Conservation (phyloP, 2,113 vertebrate genomes). For the Solea senegalensis region DNA sequence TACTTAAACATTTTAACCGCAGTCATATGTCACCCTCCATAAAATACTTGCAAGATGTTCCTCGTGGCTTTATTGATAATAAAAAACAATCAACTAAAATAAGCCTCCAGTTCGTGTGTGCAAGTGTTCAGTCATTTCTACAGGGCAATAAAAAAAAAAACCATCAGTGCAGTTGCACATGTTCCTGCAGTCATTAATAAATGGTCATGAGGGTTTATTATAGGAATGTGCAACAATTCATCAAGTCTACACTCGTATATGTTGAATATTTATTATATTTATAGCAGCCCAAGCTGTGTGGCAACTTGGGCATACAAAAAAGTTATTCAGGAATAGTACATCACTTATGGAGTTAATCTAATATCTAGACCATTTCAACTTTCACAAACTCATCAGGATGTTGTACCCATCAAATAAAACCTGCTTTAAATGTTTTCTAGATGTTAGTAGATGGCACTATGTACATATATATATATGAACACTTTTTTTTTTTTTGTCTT, state of each 20-base stretch:
- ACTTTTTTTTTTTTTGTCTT: too few species aligned
- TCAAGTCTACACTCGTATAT: conserved; percentile 7
- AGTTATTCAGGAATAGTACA: neutral
- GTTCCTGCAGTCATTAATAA: conserved; percentile 1
- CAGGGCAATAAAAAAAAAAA: neutral
- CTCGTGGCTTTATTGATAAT: neutral
- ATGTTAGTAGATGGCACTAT: neutral
- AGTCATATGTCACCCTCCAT: neutral
- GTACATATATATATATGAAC: too few species aligned
- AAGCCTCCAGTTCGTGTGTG: neutral
- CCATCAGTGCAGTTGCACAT: neutral
- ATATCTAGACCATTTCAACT: too few species aligned
- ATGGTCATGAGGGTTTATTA: neutral
- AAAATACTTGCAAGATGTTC: neutral
- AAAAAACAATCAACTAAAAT: neutral
- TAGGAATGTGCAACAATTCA: neutral
- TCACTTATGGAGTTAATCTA: too few species aligned
- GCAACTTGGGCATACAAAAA: neutral
- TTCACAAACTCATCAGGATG: neutral
- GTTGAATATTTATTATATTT: conserved; percentile 7
- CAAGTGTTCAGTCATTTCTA: neutral
- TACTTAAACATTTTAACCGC: neutral
- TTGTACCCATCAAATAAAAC: neutral
- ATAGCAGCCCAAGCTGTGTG: neutral
- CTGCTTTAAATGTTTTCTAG: neutral